A percentile compares a stretch with the other conserved stretches of the same genome.
These are phyloP conservation scores for Etheostoma perlongum DNA, from an alignment of 2,797 vertebrate species.

Conservation along the genomic window DNA sequence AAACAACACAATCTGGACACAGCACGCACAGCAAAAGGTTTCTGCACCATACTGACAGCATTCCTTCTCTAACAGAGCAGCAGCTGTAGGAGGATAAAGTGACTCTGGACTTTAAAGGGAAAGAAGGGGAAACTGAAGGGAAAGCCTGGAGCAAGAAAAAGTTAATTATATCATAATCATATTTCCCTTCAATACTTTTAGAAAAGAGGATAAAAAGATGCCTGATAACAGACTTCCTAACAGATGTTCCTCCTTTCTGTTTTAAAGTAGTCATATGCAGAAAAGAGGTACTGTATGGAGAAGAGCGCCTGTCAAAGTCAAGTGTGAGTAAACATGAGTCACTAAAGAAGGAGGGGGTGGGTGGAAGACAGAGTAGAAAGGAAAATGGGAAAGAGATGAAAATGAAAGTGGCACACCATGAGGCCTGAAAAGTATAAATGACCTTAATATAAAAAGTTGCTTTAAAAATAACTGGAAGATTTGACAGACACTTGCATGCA, in stretches of 20 bases:
- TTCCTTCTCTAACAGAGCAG: constrained; percentile 38
- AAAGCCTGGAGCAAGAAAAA: constrained; percentile 21
- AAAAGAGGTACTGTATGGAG: constrained; percentile 10
- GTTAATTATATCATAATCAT: not conserved
- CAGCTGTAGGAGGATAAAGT: constrained; percentile 39
- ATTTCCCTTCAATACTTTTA: constrained; percentile 22
- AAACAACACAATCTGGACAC: constrained; percentile 26
- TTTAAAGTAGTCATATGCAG: not conserved
- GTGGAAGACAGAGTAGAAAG: constrained; percentile 16
- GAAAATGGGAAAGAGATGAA: constrained; percentile 20
- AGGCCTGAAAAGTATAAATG: not conserved
- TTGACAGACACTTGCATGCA: constrained; percentile 20
- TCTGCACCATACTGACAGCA: constrained; percentile 23
- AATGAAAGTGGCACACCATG: constrained; percentile 29
- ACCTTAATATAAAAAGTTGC: not conserved
- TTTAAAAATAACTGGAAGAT: constrained; percentile 15
- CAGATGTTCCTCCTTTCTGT: constrained; percentile 10
- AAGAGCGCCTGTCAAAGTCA: constrained; percentile 10
- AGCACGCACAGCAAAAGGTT: constrained; percentile 20
- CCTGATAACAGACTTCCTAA: not conserved
- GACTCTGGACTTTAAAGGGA: constrained; percentile 44
- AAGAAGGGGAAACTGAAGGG: constrained; percentile 7
- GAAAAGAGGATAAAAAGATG: not conserved
- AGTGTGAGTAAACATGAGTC: constrained; percentile 71
- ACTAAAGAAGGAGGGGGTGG: constrained; percentile 30